Percentiles rank a stretch among this genome's conserved stretches.
phyloP scores from a whole-genome alignment of 2,113 vertebrate species.

The Phyllopteryx taeniolatus region DNA sequence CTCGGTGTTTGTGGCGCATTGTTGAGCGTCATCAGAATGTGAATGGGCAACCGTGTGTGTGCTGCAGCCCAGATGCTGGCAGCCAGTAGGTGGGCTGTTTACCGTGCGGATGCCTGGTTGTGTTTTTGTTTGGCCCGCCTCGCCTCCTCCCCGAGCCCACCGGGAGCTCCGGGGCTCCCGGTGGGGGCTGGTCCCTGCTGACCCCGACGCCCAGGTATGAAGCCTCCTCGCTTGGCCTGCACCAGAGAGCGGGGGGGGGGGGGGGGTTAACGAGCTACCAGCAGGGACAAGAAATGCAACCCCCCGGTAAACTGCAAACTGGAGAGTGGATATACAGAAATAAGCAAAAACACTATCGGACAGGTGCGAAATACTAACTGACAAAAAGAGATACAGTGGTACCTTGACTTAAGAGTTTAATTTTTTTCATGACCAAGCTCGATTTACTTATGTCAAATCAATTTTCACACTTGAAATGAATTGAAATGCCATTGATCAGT shows the following conservation, averaged over 20 bases:
- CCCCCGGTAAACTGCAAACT: conserved; percentile 54
- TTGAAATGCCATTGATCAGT: too few relatives aligned
- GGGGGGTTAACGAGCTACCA: conserved; percentile 73
- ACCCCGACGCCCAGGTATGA: conserved; percentile 67
- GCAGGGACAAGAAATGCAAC: conserved; percentile 63
- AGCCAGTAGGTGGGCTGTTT: conserved; percentile 71
- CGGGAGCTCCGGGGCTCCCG: conserved; percentile 52
- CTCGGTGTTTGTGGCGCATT: conserved; percentile 24
- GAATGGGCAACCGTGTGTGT: conserved; percentile 51
- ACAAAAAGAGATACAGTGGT: too few relatives aligned
- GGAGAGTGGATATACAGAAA: conserved; percentile 36
- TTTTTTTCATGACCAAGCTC: too few relatives aligned
- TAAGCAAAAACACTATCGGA: background rate
- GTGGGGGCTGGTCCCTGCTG: conserved; percentile 58
- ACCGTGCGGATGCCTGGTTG: conserved; percentile 69
- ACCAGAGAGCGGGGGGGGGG: conserved; percentile 46
- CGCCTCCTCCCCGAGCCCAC: conserved; percentile 54
- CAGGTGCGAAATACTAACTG: conserved; percentile 5
- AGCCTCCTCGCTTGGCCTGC: conserved; percentile 50
- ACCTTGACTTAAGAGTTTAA: too few relatives aligned
- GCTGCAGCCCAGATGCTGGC: conserved; percentile 65
- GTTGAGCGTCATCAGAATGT: conserved; percentile 59
- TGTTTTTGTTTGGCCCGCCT: conserved; percentile 72
- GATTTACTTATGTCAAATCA: too few relatives aligned
- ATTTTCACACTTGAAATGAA: too few relatives aligned